Evolutionary conservation across 2,888 invertebrate species (phyloP), one percentile per base, ranked within the genome.

Genomic region (Erpobdella octoculata): DNA sequence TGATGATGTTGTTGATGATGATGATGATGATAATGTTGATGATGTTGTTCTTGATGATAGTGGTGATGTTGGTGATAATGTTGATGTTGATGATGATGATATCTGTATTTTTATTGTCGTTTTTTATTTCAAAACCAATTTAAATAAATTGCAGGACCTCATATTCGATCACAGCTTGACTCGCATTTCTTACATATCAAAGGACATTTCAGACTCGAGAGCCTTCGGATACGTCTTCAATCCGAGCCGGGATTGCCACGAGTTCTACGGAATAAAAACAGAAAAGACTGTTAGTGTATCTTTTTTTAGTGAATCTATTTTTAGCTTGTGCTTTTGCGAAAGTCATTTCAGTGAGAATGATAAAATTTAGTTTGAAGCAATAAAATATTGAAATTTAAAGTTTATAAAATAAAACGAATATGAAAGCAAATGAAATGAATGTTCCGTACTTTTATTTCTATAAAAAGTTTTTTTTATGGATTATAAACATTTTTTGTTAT

Each of bases 171-270:
- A 69, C 25, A 33, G 15, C n/a, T 33, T 69, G 3, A 33, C 46
- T 21, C 69, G 35, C 0, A 69, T 69, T 18, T 41, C 36, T 8
- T 69, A 69, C 37, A 46, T 69, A 38, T 41, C 69, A 9, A 6
- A 58, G n/a, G 69, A 69, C 37, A 18, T 69, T 0, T 48, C 69
- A n/a, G 69, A 69, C n/a, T 48, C 46, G n/a, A 28, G 69, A 21
- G 69, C 69, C 18, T 69, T 69, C 25, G 69, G 69, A 18, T 69
- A 69, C 36, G 48, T 69, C 58, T 69, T 35, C 69, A 69, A 69
- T n/a, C 46, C 38, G 8, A 33, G 21, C 2, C n/a, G 35, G 6
- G n/a, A 48, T 21, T 21, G 25, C 15, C 53, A 33, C 58, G 58
- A 69, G 53, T 69, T 69, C 58, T 69, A 69, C 18, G 69, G 69